Evolutionary conservation across 1,140 invertebrate genomes (phyloP), one percentile per base, ranked within the genome.

Genomic region (Ceratina japonica): DNA sequence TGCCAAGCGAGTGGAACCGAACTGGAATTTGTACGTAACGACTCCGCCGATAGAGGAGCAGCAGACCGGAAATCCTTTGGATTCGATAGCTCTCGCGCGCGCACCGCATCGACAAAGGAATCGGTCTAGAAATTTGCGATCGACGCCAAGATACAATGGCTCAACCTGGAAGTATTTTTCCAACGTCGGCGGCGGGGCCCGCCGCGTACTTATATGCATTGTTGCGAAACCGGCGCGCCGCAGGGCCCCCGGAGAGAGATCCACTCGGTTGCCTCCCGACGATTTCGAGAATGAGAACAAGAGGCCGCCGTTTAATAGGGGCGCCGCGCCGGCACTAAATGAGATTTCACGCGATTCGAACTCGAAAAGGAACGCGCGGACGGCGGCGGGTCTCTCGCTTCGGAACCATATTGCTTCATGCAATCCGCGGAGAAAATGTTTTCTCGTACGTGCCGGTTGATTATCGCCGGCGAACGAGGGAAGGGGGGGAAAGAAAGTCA

Each of bases 51-150:
- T 86, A 85, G 64, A 77, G 84, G 75, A 79, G 37, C 85, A 86
- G 59, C 85, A 75, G 84, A 86, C 85, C 84, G 85, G 85, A 86
- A 86, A 86, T 86, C 84, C 85, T 82, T 82, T 64, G 66, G 78
- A 86, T 86, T 86, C 84, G 85, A 86, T 86, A 62, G 52, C 83
- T 76, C 83, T 80, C 72, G 68, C 73, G 62, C 73, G 62, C 77
- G 69, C 62, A 16, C 70, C 59, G 71, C 51, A 61, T 69, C 65
- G 78, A 85, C 84, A 84, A 85, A 84, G 84, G 71, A 85, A 84
- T 84, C 79, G 58, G 58, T 37, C 71, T 80, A 76, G 82, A 84
- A 84, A 84, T 84, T 80, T 44, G 63, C 82, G 83, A 84, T 83
- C 71, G 59, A 61, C 68, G 69, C 59, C 59, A 72, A 58, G 62